Evolutionary conservation across 23 tunicate genomes (phyloP), one percentile per base, ranked within the genome.

Genomic region (Styela clava): DNA sequence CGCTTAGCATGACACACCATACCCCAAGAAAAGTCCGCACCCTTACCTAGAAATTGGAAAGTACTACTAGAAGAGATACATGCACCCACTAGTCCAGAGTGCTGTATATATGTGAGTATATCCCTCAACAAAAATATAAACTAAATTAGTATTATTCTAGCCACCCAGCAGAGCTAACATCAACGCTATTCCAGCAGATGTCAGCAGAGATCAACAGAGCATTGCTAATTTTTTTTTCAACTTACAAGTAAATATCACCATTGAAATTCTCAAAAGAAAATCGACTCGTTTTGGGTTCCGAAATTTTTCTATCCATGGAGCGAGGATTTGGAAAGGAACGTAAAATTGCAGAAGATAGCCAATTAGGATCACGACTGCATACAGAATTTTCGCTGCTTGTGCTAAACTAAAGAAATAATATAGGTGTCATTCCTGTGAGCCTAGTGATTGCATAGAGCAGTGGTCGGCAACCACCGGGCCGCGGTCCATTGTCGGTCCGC

Each of bases 331-430:
- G 69, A 89, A 81, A 0, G 98, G 95, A 35, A 94, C 98, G 82
- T 94, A 94, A 84, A 94, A 94, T 68, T 94, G 98, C 3, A 94
- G 69, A 18, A 87, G 83, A 61, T 62, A 94, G 2, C 86, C 76
- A 70, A 88, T 78, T 25, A 85, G 73, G 64, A 94, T 82, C 71
- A 83, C 89, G 64, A 85, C 69, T 3, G 98, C 82, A 34, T 94
- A 90, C 2, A 94, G 82, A 61, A 94, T 90, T 68, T 90, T 90
- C 63, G 73, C 82, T 33, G 61, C 85, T 70, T 86, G 29, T 2
- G 91, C 86, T 35, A 82, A 68, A n/a, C 86, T 87, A 64, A 28
- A 36, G 65, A 76, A 76, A 76, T 16, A 74, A 74, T 22, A n/a
- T 0, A 61, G 64, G 22, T 0, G 64, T 21, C 22, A 23, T 61